These are phyloP conservation scores for Urosaurus nigricauda DNA, from an alignment of 2,797 vertebrate species.

Conservation along the genomic window DNA sequence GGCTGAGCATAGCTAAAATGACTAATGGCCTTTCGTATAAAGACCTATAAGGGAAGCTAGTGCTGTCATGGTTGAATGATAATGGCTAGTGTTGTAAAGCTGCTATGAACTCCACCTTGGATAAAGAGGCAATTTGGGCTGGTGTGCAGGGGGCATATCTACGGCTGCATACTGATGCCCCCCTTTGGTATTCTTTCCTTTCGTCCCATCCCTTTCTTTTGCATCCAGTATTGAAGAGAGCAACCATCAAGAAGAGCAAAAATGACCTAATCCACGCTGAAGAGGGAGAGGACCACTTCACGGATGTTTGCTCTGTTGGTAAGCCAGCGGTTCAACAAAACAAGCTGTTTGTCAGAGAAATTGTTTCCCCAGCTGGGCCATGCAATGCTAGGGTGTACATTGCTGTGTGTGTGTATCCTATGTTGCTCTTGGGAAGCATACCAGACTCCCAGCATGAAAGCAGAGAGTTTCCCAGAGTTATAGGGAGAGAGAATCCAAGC, in stretches of 20 bases:
- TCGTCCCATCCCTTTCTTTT: slow-evolving; percentile 58
- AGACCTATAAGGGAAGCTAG: slow-evolving; percentile 20
- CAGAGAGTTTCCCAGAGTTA: no score
- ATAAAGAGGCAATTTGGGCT: slow-evolving; percentile 48
- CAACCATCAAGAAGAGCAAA: slow-evolving; percentile 93
- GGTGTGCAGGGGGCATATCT: slow-evolving; percentile 25
- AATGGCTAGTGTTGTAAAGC: slow-evolving; percentile 11
- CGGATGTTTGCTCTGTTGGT: slow-evolving; percentile 95
- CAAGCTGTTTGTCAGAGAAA: no score
- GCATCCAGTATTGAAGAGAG: slow-evolving; percentile 91
- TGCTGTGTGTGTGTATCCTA: no score
- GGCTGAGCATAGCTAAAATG: slow-evolving; percentile 40
- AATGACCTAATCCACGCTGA: slow-evolving; percentile 95
- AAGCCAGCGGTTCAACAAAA: slow-evolving; percentile 74
- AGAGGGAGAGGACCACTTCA: slow-evolving; percentile 95
- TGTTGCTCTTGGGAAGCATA: no score
- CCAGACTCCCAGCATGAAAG: no score
- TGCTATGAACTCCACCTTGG: slow-evolving; percentile 39
- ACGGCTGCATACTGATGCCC: slow-evolving; percentile 32
- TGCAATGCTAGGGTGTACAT: background rate
- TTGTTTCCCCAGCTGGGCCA: slow-evolving; percentile 11
- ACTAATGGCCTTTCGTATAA: background rate
- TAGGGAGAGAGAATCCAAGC: no score
- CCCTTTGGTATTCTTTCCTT: background rate
- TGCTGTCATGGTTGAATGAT: slow-evolving; percentile 28